A percentile compares a stretch with the other conserved stretches of the same genome.
phyloP scores from a whole-genome alignment of 2,797 vertebrate genomes.

The Poecilia picta region DNA sequence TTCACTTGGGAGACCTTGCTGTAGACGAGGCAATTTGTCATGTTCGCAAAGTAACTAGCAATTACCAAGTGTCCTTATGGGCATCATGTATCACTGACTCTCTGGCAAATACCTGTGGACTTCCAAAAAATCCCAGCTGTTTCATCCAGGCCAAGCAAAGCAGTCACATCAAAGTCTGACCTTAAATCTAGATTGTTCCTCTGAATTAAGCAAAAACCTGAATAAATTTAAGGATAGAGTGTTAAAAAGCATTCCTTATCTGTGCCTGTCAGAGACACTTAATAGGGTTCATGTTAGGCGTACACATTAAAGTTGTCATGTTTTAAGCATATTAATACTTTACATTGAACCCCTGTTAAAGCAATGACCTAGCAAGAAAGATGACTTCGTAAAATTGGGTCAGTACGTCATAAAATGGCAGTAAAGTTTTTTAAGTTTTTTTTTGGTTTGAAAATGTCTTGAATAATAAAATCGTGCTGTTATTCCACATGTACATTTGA shows the following conservation, averaged over 20 bases:
- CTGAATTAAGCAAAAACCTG: neutral
- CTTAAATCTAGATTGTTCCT: conserved; percentile 48
- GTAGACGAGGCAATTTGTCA: conserved; percentile 76
- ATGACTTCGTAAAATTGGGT: neutral
- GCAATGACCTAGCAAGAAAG: neutral
- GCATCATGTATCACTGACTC: conserved; percentile 78
- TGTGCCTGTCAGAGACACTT: neutral
- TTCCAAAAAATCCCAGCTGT: conserved; percentile 66
- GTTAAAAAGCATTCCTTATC: neutral
- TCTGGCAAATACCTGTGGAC: conserved; percentile 67
- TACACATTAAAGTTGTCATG: neutral
- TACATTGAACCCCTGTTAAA: neutral
- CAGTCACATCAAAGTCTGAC: conserved; percentile 58
- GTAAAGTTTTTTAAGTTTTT: no score
- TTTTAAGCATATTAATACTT: neutral
- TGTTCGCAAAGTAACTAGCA: conserved; percentile 68
- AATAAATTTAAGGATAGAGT: neutral
- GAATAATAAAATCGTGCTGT: neutral
- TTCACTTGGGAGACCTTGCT: conserved; percentile 69
- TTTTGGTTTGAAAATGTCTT: neutral
- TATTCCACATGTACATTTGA: neutral
- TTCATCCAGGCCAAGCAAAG: conserved; percentile 67
- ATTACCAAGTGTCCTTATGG: conserved; percentile 77
- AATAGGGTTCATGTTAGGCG: neutral
- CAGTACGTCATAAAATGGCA: neutral